Percentiles rank a stretch among this genome's conserved stretches.
These are phyloP conservation scores for Acromyrmex heyeri DNA, from an alignment of 1,140 invertebrate species.

Conservation along the genomic window DNA sequence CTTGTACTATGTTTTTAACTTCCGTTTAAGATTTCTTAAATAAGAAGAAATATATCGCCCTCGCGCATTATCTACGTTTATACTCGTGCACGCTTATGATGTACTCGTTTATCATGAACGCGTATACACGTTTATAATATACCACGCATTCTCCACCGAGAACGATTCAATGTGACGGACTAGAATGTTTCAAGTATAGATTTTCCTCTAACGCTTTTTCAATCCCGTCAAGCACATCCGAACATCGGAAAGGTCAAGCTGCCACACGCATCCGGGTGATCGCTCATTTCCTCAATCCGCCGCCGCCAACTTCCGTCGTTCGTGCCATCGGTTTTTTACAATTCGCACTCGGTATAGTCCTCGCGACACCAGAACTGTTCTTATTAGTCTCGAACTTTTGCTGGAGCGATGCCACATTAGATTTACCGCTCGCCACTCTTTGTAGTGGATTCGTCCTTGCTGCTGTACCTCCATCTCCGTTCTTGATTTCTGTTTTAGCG, in stretches of 20 bases:
- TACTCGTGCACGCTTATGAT: slow-evolving; percentile 7
- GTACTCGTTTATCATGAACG: slow-evolving; percentile 2
- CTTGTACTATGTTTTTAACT: slow-evolving; percentile 55
- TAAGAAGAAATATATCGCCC: slow-evolving; percentile 24
- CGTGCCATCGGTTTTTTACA: slow-evolving; percentile 67
- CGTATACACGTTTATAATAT: slow-evolving; percentile 1
- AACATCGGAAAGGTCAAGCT: neutral
- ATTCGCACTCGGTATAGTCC: slow-evolving; percentile 54
- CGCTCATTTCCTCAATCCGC: slow-evolving; percentile 45
- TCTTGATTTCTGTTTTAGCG: slow-evolving; percentile 82
- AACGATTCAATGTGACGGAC: slow-evolving; percentile 63
- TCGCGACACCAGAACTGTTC: slow-evolving; percentile 46
- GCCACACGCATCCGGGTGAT: neutral
- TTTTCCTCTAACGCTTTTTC: slow-evolving; percentile 3
- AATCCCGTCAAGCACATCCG: neutral
- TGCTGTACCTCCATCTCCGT: slow-evolving; percentile 72
- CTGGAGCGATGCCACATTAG: slow-evolving; percentile 91
- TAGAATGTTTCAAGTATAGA: slow-evolving; percentile 67
- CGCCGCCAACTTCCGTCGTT: slow-evolving; percentile 36
- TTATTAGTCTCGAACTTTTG: slow-evolving; percentile 90
- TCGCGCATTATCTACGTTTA: slow-evolving; percentile 26
- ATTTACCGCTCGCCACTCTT: slow-evolving; percentile 87
- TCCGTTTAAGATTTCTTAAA: slow-evolving; percentile 49
- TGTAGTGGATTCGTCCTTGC: slow-evolving; percentile 70
- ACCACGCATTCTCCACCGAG: slow-evolving; percentile 7